Conservation (phyloP, 2,113 vertebrate genomes). For the Upupa epops region DNA sequence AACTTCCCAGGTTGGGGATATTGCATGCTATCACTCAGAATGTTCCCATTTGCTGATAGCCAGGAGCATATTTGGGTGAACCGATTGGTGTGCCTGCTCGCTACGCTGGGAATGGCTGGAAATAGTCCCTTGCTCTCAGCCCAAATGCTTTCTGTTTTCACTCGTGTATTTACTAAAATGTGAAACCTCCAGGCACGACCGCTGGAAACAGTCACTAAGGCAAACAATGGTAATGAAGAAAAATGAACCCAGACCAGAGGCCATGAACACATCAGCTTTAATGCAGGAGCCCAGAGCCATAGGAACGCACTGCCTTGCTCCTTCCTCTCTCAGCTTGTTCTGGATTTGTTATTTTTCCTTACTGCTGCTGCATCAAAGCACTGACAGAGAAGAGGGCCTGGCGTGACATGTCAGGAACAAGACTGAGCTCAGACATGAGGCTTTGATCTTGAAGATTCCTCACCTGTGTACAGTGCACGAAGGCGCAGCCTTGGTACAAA, state of each 20-base stretch:
- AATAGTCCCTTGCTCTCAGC: background rate
- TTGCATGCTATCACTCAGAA: background rate
- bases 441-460: constrained; percentile 52
- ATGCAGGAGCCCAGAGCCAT: background rate
- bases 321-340: background rate
- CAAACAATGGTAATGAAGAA: constrained; percentile 52
- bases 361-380: constrained; percentile 35
- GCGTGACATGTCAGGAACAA: constrained; percentile 41
- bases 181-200: background rate
- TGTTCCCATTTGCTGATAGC: background rate
- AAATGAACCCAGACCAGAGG: constrained; percentile 12
- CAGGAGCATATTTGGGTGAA: background rate
- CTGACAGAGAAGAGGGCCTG: constrained; percentile 16
- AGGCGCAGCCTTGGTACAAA: background rate
- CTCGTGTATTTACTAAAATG: background rate
- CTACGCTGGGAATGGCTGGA: background rate
- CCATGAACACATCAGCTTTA: background rate
- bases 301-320: background rate
- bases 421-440: constrained; percentile 20
- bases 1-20: background rate
- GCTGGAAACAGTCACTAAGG: constrained; percentile 30
- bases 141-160: background rate
- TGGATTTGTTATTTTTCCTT: constrained; percentile 2
- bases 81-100: background rate
- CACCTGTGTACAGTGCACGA: background rate